These are phyloP conservation scores for Paraplagusia blochii DNA, from an alignment of 2,113 vertebrate genomes.

Conservation along the genomic window DNA sequence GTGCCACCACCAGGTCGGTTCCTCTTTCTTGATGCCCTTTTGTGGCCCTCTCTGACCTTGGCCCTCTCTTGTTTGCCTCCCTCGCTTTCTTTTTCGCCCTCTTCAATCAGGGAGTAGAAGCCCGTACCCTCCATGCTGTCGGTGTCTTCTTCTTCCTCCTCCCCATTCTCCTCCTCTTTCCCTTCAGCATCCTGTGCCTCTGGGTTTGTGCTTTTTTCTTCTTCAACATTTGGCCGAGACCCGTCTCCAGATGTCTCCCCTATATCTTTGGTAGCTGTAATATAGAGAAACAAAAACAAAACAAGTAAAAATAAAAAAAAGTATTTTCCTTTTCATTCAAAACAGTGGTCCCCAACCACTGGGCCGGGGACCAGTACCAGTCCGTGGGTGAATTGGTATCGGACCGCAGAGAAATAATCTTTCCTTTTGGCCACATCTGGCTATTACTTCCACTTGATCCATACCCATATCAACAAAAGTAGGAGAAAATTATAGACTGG, in stretches of 20 bases:
- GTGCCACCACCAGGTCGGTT: constrained; percentile 66
- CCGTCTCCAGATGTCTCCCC: constrained; percentile 58
- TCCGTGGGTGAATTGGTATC: too few relatives aligned
- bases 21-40: constrained; percentile 70
- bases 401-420: too few relatives aligned
- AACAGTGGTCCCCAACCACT: too few relatives aligned
- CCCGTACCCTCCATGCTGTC: constrained; percentile 95
- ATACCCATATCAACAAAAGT: too few relatives aligned
- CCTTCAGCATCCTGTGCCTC: constrained; percentile 54
- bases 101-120: constrained; percentile 86
- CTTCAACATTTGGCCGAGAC: constrained; percentile 49
- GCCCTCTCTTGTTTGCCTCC: constrained; percentile 56
- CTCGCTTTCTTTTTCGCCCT: constrained; percentile 74
- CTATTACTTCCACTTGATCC: too few relatives aligned
- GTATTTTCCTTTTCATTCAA: too few relatives aligned
- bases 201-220: constrained; percentile 30
- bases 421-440: too few relatives aligned
- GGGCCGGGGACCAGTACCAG: too few relatives aligned
- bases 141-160: constrained; percentile 83
- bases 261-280: constrained; percentile 54
- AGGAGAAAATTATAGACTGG: too few relatives aligned
- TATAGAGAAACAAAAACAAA: constrained; percentile 14
- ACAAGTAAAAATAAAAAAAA: too few relatives aligned
- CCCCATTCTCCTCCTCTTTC: constrained; percentile 68
- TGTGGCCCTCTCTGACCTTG: constrained; percentile 46